A percentile compares a stretch with the other conserved stretches of the same genome.
These are phyloP conservation scores for Leptonema lineaticorne DNA, from an alignment of 1,140 invertebrate genomes.

Conservation along the genomic window DNA sequence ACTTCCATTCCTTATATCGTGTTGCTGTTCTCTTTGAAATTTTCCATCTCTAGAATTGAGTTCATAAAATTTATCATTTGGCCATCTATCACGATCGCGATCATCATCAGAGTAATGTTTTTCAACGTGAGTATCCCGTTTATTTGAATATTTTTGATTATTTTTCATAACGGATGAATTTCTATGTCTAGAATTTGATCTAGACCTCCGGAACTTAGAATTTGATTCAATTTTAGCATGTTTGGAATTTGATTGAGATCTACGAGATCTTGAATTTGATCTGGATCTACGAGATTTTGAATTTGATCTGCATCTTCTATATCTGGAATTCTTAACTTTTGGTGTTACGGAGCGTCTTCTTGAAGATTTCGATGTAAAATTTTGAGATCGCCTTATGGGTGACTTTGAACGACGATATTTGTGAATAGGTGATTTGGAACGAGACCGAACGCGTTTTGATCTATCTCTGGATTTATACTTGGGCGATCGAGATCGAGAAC, in stretches of 20 bases:
- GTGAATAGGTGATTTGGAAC: neutral
- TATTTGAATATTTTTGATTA: slow-evolving; percentile 12
- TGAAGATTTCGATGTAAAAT: neutral
- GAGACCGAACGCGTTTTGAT: neutral
- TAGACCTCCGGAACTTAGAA: neutral
- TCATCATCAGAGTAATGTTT: neutral
- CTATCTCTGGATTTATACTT: neutral
- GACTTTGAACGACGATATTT: slow-evolving; percentile 11
- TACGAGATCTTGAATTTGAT: slow-evolving; percentile 13
- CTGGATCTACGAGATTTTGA: slow-evolving; percentile 1
- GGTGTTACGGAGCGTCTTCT: slow-evolving; percentile 25
- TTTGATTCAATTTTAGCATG: neutral
- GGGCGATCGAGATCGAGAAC: slow-evolving; percentile 53
- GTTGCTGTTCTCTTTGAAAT: slow-evolving; percentile 23
- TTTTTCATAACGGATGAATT: slow-evolving; percentile 5
- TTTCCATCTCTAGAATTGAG: slow-evolving; percentile 28
- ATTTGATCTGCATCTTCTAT: slow-evolving; percentile 15
- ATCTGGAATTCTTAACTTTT: neutral
- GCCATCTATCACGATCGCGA: slow-evolving; percentile 47
- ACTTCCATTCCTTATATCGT: slow-evolving; percentile 38
- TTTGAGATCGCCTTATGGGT: slow-evolving; percentile 6
- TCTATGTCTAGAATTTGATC: neutral
- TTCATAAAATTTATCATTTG: slow-evolving; percentile 49
- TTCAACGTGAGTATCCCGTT: neutral
- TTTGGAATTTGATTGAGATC: neutral